A percentile compares a stretch with the other conserved stretches of the same genome.
Evolutionary conservation across 2,797 vertebrate species (phyloP).

Genomic region (Eulemur mongoz): DNA sequence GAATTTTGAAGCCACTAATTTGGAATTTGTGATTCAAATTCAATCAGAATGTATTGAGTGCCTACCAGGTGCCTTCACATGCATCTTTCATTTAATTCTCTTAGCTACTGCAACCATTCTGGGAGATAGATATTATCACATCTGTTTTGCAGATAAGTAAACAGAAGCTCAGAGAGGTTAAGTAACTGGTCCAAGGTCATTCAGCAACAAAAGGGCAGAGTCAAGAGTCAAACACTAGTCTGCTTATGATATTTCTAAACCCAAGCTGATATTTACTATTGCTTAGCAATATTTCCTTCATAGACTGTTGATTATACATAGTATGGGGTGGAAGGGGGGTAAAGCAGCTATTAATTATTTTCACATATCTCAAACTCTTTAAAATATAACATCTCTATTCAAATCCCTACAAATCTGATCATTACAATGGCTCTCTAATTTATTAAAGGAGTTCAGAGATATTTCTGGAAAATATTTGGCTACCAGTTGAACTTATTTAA

Average conservation of each 20-base stretch:
- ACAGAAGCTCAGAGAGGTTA: conserved; percentile 46
- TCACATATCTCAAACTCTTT: background rate
- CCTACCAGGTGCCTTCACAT: conserved; percentile 59
- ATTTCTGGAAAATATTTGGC: conserved; percentile 1
- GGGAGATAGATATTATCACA: conserved; percentile 43
- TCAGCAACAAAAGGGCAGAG: background rate
- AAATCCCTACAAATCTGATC: background rate
- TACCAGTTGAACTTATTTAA: background rate
- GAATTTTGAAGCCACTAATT: conserved; percentile 71
- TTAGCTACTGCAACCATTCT: background rate
- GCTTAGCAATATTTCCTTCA: conserved; percentile 8
- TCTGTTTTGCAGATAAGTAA: conserved; percentile 59
- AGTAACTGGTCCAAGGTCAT: conserved; percentile 10
- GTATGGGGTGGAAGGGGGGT: background rate
- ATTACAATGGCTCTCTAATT: background rate
- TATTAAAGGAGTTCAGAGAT: background rate
- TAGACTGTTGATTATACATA: background rate
- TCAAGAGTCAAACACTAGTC: background rate
- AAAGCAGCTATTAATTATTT: conserved; percentile 5
- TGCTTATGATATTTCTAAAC: background rate
- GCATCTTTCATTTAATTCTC: conserved; percentile 64
- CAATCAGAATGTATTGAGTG: conserved; percentile 73
- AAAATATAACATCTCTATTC: conserved; percentile 22
- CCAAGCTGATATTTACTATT: background rate
- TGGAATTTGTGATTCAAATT: conserved; percentile 78